Conservation (phyloP, 2,797 vertebrate species). For the Muscicapa comitata region DNA sequence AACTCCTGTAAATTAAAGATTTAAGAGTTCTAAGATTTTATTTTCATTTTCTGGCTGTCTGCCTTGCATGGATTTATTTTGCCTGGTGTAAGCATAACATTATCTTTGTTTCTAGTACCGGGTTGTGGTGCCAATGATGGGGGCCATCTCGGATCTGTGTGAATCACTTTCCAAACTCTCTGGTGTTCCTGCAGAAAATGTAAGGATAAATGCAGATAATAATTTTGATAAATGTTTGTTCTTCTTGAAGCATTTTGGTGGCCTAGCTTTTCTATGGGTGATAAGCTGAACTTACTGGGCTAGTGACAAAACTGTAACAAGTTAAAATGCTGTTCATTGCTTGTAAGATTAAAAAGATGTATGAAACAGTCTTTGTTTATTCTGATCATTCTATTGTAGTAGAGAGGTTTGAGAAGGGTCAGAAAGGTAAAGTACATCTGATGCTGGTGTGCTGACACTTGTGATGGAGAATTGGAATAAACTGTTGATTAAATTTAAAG, state of each 20-base stretch:
- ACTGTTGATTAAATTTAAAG: neutral
- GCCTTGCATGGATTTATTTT: neutral
- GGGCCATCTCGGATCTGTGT: constrained; percentile 87
- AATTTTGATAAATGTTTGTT: neutral
- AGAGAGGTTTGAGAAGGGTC: neutral
- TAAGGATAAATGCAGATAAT: constrained; percentile 65
- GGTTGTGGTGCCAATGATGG: constrained; percentile 90
- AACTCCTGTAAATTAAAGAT: neutral
- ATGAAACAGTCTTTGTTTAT: neutral
- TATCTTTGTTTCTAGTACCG: constrained; percentile 80
- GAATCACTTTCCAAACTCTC: constrained; percentile 88
- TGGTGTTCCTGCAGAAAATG: constrained; percentile 88
- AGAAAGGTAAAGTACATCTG: neutral
- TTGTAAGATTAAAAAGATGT: neutral
- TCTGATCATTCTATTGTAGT: neutral
- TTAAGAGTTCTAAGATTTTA: neutral
- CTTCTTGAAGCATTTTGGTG: neutral
- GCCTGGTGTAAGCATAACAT: neutral
- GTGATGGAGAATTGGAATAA: neutral
- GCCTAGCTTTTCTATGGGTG: neutral
- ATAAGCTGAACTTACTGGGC: neutral
- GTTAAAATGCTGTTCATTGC: neutral
- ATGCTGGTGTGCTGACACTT: neutral
- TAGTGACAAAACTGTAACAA: neutral
- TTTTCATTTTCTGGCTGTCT: neutral